A percentile compares a stretch with the other conserved stretches of the same genome.
Conservation (phyloP, 1,140 invertebrate genomes). For the Mamestra configurata region DNA sequence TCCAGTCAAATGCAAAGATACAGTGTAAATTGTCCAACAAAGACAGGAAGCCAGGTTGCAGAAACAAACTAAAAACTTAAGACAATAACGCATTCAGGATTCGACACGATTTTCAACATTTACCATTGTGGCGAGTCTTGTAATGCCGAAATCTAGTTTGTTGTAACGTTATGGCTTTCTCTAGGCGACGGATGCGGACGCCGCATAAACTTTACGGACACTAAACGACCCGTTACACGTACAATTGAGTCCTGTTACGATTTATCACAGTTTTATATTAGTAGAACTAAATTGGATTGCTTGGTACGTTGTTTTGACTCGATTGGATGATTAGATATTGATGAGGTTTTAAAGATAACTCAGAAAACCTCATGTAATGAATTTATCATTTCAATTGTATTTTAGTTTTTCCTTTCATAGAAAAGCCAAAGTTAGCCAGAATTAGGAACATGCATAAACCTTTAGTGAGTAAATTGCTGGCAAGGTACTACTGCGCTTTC, state of each 20-base stretch:
- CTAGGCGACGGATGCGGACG: background rate
- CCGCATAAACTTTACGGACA: constrained; percentile 14
- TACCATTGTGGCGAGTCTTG: constrained; percentile 30
- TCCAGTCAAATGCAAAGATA: background rate
- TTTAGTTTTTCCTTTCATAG: too few species aligned
- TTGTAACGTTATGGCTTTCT: constrained; percentile 32
- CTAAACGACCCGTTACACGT: constrained; percentile 9
- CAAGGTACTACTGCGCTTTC: too few species aligned
- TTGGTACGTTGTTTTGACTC: background rate
- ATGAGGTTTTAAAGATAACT: too few species aligned
- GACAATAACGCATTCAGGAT: constrained; percentile 67
- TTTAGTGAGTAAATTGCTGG: too few species aligned
- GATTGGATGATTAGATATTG: background rate
- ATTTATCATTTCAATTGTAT: too few species aligned
- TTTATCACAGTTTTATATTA: background rate
- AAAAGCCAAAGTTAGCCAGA: too few species aligned
- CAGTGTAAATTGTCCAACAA: constrained; percentile 56
- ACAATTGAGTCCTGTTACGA: constrained; percentile 12
- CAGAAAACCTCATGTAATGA: too few species aligned
- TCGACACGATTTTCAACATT: constrained; percentile 65
- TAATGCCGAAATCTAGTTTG: constrained; percentile 42
- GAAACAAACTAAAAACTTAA: constrained; percentile 46
- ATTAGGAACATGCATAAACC: too few species aligned
- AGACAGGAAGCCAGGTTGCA: constrained; percentile 62
- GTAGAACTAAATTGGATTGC: background rate